These are phyloP conservation scores for Puntigrus tetrazona DNA, from an alignment of 2,113 vertebrate genomes.

Conservation along the genomic window DNA sequence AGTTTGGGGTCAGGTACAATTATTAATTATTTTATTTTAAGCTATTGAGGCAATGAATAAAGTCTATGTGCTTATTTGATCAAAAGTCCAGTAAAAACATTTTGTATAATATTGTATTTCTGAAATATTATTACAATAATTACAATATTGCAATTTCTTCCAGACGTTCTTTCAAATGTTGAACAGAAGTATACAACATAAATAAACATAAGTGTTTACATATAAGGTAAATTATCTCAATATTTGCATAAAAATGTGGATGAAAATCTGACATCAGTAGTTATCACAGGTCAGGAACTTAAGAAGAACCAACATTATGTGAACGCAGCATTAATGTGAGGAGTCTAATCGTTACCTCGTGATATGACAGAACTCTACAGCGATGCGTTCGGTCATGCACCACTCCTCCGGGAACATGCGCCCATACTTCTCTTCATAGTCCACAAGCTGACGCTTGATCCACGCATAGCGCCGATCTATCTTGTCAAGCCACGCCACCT, in stretches of 20 bases:
- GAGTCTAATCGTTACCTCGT: slow-evolving; percentile 79
- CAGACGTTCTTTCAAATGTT: background rate
- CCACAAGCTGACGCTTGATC: slow-evolving; percentile 96
- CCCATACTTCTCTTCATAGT: slow-evolving; percentile 97
- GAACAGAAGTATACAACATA: no score
- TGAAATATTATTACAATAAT: background rate
- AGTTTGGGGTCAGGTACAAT: background rate
- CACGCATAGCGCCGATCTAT: slow-evolving; percentile 93
- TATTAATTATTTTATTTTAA: background rate
- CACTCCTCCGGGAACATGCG: slow-evolving; percentile 96
- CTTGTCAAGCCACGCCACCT: slow-evolving; percentile 99
- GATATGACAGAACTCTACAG: slow-evolving; percentile 95
- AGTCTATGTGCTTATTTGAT: background rate
- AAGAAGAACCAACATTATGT: background rate
- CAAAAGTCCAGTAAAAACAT: background rate
- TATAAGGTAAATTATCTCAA: no score
- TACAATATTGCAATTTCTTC: no score
- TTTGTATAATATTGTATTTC: background rate
- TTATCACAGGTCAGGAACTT: background rate
- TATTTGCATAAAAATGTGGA: background rate
- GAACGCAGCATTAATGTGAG: background rate
- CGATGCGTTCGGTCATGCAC: slow-evolving; percentile 95
- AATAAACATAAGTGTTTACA: no score
- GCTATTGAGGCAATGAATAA: no score
- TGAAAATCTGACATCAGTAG: background rate